Conservation (phyloP, 2,888 invertebrate species). For the Pristionchus fissidentatus region DNA sequence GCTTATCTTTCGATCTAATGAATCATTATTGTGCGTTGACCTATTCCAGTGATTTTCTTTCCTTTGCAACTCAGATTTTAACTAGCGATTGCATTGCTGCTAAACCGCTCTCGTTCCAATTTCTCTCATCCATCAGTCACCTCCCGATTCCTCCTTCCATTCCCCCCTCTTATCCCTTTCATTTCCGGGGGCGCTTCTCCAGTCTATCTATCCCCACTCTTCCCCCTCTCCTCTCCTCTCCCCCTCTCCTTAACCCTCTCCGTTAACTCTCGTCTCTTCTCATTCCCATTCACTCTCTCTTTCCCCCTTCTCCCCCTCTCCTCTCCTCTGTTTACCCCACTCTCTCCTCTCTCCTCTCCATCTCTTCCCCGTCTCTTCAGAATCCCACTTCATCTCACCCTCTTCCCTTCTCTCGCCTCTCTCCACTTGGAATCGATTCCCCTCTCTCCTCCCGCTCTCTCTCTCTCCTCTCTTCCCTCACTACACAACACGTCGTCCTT, state of each 20-base stretch:
- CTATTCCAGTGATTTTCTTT: too few relatives aligned
- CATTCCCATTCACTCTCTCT: background rate
- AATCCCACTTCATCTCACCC: background rate
- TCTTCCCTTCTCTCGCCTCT: conserved; percentile 3
- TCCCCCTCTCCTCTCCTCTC: conserved; percentile 44
- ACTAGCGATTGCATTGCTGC: too few relatives aligned
- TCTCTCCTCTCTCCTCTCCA: conserved; percentile 24
- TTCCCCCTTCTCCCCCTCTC: background rate
- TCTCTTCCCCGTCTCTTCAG: conserved; percentile 32
- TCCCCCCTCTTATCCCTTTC: conserved; percentile 4
- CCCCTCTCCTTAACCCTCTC: conserved; percentile 29
- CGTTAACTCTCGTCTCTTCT: background rate
- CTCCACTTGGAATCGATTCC: conserved; percentile 34
- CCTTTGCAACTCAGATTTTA: too few relatives aligned
- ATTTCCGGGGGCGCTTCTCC: too few relatives aligned
- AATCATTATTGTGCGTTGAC: too few relatives aligned
- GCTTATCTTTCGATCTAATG: too few relatives aligned
- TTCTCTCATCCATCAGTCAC: conserved; percentile 34
- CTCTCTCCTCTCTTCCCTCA: conserved; percentile 36
- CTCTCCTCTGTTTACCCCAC: background rate
- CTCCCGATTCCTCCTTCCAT: conserved; percentile 47
- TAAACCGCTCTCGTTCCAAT: too few relatives aligned
- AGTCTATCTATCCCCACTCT: conserved; percentile 46
- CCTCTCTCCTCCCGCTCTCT: conserved; percentile 11
- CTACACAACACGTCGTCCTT: conserved; percentile 17